A percentile compares a stretch with the other conserved stretches of the same genome.
phyloP scores from a whole-genome alignment of 2,797 vertebrate species.

The Echeneis naucrates region DNA sequence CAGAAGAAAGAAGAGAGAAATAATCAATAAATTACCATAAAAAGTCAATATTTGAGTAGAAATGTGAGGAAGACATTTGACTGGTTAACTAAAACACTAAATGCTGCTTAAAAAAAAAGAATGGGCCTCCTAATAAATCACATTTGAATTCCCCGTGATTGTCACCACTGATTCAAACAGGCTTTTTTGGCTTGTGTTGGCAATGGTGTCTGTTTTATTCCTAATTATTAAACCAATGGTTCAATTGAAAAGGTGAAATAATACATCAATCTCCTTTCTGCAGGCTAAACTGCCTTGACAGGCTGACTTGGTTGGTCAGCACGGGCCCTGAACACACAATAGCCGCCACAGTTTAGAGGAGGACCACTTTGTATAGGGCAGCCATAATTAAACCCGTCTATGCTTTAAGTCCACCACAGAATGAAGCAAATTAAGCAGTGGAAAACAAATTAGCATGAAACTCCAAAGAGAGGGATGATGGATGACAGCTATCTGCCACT shows the following conservation, averaged over 20 bases:
- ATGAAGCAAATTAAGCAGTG: conserved; percentile 70
- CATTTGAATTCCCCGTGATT: conserved; percentile 31
- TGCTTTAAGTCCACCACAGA: conserved; percentile 70
- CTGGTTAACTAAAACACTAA: conserved; percentile 3
- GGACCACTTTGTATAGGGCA: conserved; percentile 48
- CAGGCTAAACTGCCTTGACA: conserved; percentile 59
- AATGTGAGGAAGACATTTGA: background rate
- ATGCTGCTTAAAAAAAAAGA: conserved; percentile 9
- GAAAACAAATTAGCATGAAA: conserved; percentile 78
- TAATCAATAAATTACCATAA: conserved; percentile 6
- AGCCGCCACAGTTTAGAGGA: conserved; percentile 25
- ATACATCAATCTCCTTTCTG: conserved; percentile 59
- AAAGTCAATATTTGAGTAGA: background rate
- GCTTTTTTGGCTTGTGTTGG: conserved; percentile 58
- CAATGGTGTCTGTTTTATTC: conserved; percentile 45
- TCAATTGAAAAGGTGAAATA: conserved; percentile 53
- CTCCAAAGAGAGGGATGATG: conserved; percentile 82
- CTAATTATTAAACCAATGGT: conserved; percentile 55
- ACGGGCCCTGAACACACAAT: conserved; percentile 44
- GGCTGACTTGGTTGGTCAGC: conserved; percentile 72
- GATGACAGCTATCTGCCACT: conserved; percentile 80
- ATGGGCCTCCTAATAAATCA: conserved; percentile 4
- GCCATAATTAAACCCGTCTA: conserved; percentile 66
- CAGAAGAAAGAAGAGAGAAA: conserved; percentile 40
- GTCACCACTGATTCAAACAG: conserved; percentile 44